Evolutionary conservation across 2,113 vertebrate genomes (phyloP).

Genomic region (Mus pahari): DNA sequence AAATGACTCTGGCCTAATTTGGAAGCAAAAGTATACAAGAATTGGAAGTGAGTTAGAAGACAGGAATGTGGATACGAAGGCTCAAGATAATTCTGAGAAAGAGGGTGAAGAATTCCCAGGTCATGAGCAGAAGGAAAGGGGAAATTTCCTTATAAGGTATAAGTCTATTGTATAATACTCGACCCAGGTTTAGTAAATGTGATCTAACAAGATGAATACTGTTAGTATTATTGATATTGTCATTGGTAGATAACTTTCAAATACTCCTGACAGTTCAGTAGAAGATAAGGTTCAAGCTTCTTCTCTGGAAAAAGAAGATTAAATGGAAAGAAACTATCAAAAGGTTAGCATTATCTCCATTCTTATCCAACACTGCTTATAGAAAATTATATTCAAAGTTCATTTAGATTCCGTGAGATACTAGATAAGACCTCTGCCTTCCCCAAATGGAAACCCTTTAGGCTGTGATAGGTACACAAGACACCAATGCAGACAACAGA

Average conservation of each 20-base stretch:
- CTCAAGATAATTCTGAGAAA: neutral
- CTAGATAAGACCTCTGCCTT: neutral
- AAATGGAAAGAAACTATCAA: neutral
- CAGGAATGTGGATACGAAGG: neutral
- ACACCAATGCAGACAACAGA: neutral
- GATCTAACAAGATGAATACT: neutral
- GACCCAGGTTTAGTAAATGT: neutral
- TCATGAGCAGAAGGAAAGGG: neutral
- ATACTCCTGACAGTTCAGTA: neutral
- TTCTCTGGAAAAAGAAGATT: neutral
- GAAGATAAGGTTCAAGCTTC: conserved; percentile 1
- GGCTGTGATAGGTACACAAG: neutral
- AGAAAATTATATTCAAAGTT: neutral
- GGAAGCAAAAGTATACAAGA: neutral
- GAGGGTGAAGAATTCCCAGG: neutral
- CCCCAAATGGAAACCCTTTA: neutral
- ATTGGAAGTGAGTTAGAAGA: neutral
- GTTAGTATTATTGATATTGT: neutral
- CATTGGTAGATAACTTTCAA: neutral
- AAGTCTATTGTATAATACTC: neutral
- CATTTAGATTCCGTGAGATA: neutral
- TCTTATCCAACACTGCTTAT: neutral
- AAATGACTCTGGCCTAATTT: neutral
- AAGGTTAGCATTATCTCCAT: neutral
- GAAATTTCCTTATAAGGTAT: neutral